phyloP scores from a whole-genome alignment of 2,888 invertebrate species.

The Apamea sordens region DNA sequence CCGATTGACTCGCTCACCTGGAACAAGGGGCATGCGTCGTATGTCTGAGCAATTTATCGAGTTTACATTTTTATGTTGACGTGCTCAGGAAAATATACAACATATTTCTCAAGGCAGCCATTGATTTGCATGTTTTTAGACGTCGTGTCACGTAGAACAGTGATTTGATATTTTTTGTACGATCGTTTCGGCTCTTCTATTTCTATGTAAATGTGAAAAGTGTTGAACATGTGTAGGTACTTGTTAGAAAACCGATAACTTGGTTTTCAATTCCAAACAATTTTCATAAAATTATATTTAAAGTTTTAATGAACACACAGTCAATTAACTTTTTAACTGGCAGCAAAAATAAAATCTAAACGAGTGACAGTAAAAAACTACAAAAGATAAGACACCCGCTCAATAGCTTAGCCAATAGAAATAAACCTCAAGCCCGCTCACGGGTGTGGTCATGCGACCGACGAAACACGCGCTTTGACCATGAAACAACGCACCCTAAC shows the following conservation, averaged over 20 bases:
- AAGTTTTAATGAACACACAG: not conserved
- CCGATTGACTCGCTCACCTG: slow-evolving; percentile 82
- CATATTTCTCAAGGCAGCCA: slow-evolving; percentile 56
- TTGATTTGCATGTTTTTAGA: slow-evolving; percentile 57
- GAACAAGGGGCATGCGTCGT: slow-evolving; percentile 78
- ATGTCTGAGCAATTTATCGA: slow-evolving; percentile 71
- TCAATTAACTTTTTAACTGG: slow-evolving; percentile 27
- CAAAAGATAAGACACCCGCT: slow-evolving; percentile 45
- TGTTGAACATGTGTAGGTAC: not conserved
- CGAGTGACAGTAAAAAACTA: slow-evolving; percentile 41
- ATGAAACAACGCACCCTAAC: slow-evolving; percentile 73
- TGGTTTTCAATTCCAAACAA: not conserved
- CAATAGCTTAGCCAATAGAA: slow-evolving; percentile 49
- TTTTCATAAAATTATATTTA: not conserved
- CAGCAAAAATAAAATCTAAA: slow-evolving; percentile 47
- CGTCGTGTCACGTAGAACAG: slow-evolving; percentile 64
- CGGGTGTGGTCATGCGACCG: slow-evolving; percentile 65
- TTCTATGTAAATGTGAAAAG: slow-evolving; percentile 64
- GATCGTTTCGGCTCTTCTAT: slow-evolving; percentile 53
- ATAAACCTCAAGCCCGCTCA: slow-evolving; percentile 39
- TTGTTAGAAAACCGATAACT: not conserved
- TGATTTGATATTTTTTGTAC: slow-evolving; percentile 65
- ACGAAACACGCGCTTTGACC: slow-evolving; percentile 65
- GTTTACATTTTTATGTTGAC: slow-evolving; percentile 72
- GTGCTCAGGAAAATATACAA: slow-evolving; percentile 58